A percentile compares a stretch with the other conserved stretches of the same genome.
Conservation (phyloP, 2,797 vertebrate species). For the Gorsachius magnificus region DNA sequence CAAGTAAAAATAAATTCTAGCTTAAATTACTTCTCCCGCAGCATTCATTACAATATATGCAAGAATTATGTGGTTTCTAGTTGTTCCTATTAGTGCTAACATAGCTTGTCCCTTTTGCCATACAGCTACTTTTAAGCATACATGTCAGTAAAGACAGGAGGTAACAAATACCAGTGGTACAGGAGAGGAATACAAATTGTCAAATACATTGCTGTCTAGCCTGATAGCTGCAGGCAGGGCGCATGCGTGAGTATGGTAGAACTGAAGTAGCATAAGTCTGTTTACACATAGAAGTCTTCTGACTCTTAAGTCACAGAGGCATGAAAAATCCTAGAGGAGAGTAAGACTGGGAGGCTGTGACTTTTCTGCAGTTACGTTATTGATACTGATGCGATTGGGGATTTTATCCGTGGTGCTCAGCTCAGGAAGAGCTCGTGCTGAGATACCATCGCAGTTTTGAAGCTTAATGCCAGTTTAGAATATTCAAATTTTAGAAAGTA, state of each 20-base stretch:
- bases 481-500: not conserved
- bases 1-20: not conserved
- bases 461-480: not conserved
- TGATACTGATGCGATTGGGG: fast-evolving
- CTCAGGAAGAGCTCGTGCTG: not conserved
- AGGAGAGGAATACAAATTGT: not conserved
- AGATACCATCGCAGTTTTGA: not conserved
- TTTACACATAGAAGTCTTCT: not conserved
- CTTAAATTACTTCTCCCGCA: not conserved
- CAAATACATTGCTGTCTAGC: fast-evolving
- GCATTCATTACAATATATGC: not conserved
- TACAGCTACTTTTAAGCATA: not conserved
- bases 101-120: not conserved
- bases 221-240: not conserved
- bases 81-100: not conserved
- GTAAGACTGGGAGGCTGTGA: fast-evolving
- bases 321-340: not conserved
- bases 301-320: not conserved
- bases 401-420: not conserved
- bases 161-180: not conserved
- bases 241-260: not conserved
- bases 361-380: not conserved
- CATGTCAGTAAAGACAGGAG: not conserved
- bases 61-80: not conserved
- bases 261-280: not conserved